Conservation (phyloP, 2,797 vertebrate species). For the Pogonophryne albipinna region DNA sequence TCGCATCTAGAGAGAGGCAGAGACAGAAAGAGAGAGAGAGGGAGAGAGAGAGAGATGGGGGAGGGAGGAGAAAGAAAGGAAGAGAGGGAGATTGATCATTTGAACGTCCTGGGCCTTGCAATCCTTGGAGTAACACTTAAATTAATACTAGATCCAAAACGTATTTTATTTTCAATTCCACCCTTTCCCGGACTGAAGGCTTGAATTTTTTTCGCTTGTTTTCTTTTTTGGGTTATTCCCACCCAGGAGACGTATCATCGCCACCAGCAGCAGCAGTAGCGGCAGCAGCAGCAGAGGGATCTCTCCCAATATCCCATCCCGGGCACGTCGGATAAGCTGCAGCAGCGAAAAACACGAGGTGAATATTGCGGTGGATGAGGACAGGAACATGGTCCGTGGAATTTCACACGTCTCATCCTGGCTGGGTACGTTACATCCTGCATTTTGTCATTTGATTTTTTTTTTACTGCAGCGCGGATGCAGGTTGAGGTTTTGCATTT, state of each 20-base stretch:
- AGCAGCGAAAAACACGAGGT: slow-evolving; percentile 71
- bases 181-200: slow-evolving; percentile 31
- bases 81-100: slow-evolving; percentile 78
- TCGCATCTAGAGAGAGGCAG: slow-evolving; percentile 74
- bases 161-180: not conserved
- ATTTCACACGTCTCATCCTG: slow-evolving; percentile 49
- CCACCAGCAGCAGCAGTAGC: slow-evolving; percentile 35
- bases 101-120: slow-evolving; percentile 77
- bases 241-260: slow-evolving; percentile 61
- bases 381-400: slow-evolving; percentile 63
- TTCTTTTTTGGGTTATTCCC: slow-evolving; percentile 43
- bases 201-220: slow-evolving; percentile 11
- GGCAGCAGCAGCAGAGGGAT: slow-evolving; percentile 57
- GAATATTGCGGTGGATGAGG: slow-evolving; percentile 67
- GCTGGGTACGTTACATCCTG: slow-evolving; percentile 51
- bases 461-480: slow-evolving; percentile 69
- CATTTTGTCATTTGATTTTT: slow-evolving; percentile 45
- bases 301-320: slow-evolving; percentile 76
- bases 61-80: slow-evolving; percentile 56
- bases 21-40: slow-evolving; percentile 17
- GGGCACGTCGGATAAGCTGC: slow-evolving; percentile 79
- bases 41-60: slow-evolving; percentile 35
- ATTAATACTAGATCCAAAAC: slow-evolving; percentile 23
- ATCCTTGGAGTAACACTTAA: slow-evolving; percentile 60
- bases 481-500: slow-evolving; percentile 59